These are phyloP conservation scores for Drosophila novamexicana DNA, from an alignment of 1,140 invertebrate species.

Conservation along the genomic window DNA sequence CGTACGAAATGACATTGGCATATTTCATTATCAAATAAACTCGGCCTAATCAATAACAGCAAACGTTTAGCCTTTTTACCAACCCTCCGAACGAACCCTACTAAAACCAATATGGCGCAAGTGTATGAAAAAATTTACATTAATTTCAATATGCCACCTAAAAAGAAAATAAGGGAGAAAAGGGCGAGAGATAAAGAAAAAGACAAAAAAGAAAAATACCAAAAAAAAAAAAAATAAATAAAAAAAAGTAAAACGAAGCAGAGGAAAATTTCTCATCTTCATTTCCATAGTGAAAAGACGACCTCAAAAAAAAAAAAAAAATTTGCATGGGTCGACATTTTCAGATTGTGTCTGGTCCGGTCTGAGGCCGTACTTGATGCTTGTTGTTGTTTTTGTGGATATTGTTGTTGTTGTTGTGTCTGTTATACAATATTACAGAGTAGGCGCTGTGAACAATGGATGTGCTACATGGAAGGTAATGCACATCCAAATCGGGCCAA, in stretches of 20 bases:
- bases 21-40: conserved; percentile 60
- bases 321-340: conserved; percentile 66
- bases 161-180: conserved; percentile 1
- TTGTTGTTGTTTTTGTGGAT: neutral
- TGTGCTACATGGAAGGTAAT: conserved; percentile 59
- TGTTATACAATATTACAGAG: conserved; percentile 66
- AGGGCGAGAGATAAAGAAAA: conserved; percentile 2
- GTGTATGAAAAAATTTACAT: conserved; percentile 58
- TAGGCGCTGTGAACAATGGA: conserved; percentile 65
- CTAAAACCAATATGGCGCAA: conserved; percentile 38
- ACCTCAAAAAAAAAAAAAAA: conserved; percentile 50
- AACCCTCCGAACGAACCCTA: neutral
- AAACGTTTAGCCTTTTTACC: conserved; percentile 23
- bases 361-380: conserved; percentile 13
- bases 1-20: conserved; percentile 18
- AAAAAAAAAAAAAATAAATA: too few relatives aligned
- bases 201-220: conserved; percentile 1
- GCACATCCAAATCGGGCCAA: conserved; percentile 42
- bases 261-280: conserved; percentile 48
- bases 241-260: neutral
- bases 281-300: conserved; percentile 48
- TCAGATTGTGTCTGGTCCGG: conserved; percentile 50
- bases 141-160: conserved; percentile 58
- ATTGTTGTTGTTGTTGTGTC: conserved; percentile 10
- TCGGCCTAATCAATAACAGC: conserved; percentile 55